Percentiles rank a stretch among this genome's conserved stretches.
phyloP scores from a whole-genome alignment of 92 coral and sea anemone genomes.

The Heliopora coerulea region DNA sequence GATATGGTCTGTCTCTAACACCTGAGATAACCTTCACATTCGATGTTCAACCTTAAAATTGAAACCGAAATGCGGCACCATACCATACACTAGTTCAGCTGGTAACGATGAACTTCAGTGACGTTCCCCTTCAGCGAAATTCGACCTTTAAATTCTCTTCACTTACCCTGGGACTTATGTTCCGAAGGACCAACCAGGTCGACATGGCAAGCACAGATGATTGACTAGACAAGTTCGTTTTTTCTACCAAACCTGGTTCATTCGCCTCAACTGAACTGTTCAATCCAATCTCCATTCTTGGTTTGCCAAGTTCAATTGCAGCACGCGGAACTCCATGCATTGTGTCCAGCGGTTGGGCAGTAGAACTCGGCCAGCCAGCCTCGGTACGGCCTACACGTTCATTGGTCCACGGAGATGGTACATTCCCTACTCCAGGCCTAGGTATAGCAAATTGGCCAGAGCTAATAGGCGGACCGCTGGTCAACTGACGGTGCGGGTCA shows the following conservation, averaged over 20 bases:
- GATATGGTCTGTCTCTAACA: too few species aligned
- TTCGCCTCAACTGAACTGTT: conserved; percentile 11
- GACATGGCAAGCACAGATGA: conserved; percentile 61
- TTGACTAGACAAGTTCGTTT: conserved; percentile 16
- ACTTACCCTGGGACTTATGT: conserved; percentile 89
- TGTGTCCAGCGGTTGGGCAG: conserved; percentile 36
- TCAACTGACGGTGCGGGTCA: conserved; percentile 54
- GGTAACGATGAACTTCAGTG: too few species aligned
- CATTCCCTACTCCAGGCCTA: not conserved
- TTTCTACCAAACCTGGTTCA: not conserved
- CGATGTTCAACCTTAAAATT: too few species aligned
- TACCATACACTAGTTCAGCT: too few species aligned
- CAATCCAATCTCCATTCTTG: not conserved
- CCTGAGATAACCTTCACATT: too few species aligned
- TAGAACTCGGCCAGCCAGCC: conserved; percentile 36
- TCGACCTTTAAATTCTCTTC: too few species aligned
- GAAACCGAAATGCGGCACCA: too few species aligned
- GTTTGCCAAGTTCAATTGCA: conserved; percentile 24
- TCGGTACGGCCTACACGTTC: conserved; percentile 20
- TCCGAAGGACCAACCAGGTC: conserved; percentile 92
- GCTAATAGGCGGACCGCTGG: conserved; percentile 35
- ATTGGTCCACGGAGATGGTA: conserved; percentile 1
- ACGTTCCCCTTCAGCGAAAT: too few species aligned
- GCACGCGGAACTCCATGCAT: conserved; percentile 26
- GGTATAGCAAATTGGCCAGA: conserved; percentile 19